Evolutionary conservation across 2,888 invertebrate species (phyloP), one percentile per base, ranked within the genome.

Genomic region (Nudaria mundana): DNA sequence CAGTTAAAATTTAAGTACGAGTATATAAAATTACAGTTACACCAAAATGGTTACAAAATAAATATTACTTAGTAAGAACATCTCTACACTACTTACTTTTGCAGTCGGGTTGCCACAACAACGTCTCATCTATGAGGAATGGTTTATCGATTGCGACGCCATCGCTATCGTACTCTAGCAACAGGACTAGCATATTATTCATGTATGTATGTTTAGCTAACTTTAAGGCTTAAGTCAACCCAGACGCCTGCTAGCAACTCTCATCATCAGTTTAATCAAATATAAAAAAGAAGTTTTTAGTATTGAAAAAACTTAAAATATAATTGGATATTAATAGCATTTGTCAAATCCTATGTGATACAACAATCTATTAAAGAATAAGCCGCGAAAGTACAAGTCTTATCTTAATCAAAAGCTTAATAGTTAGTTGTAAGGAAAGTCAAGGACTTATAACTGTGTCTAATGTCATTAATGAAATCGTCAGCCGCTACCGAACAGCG

Each of bases 391-490:
- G 25, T n/a, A n/a, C n/a, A n/a, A n/a, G n/a, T n/a, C 48, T 58
- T 61, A 61, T 58, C 62, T 54, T 44, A 55, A 63, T 61, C 60
- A 53, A 47, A 40, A 48, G 48, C 46, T 49, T 46, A 46, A n/a
- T n/a, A n/a, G n/a, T n/a, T n/a, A n/a, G n/a, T n/a, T n/a, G n/a
- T n/a, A n/a, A n/a, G n/a, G n/a, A n/a, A 33, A 31, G 10, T 23
- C 32, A 69, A 80, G 73, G 70, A 64, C 68, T 80, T 76, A 81
- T 81, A 77, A 76, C 76, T 68, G 68, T 68, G 69, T 68, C 78
- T 81, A 76, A 82, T 78, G 78, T 75, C 77, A 72, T 78, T 81
- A 82, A 75, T 76, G 76, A 73, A 72, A 77, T 81, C 75, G 76
- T 73, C 78, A 64, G 57, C 67, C 59, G 82, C 83, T 81, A 80